Evolutionary conservation across 2,888 invertebrate genomes (phyloP), one percentile per base, ranked within the genome.

Genomic region (Dromius quadrimaculatus): DNA sequence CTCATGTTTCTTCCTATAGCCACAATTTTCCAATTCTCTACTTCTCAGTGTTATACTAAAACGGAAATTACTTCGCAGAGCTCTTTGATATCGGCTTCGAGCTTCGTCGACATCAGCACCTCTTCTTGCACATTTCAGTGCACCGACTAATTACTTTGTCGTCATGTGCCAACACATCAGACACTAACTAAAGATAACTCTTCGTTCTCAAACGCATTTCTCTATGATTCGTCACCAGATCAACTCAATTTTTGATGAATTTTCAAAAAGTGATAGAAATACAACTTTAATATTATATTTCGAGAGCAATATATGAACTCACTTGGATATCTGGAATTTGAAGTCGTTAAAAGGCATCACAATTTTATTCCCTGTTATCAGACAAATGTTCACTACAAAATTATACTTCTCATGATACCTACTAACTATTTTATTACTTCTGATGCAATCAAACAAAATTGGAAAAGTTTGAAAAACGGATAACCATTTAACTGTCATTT

Each of bases 401-500:
- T n/a, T n/a, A n/a, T n/a, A n/a, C n/a, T n/a, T n/a, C n/a, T n/a
- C n/a, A n/a, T n/a, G n/a, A n/a, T n/a, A n/a, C n/a, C n/a, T n/a
- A n/a, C n/a, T n/a, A n/a, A 36, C 36, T 2, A 11, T 36, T 36
- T 36, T 36, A 36, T 36, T n/a, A n/a, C 6, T 8, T 1, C 9
- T 3, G 11, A n/a, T 11, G 2, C 41, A 41, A 15, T 41, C 13
- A 54, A 23, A 54, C 13, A 54, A 28, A 54, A 54, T 54, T 54
- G 50, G 50, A 54, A 54, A 54, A 54, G 50, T 54, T 54, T 15
- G 8, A 11, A 28, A 28, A 2, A 32, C 28, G 28, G 28, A 54
- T 54, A 28, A 54, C 50, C 28, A 54, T 54, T 54, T 54, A 54
- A 32, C 32, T 32, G 13, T 54, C 50, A 54, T 28, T 17, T 54